Conservation (phyloP, 2,888 invertebrate genomes). For the Sthenelais limicola region DNA sequence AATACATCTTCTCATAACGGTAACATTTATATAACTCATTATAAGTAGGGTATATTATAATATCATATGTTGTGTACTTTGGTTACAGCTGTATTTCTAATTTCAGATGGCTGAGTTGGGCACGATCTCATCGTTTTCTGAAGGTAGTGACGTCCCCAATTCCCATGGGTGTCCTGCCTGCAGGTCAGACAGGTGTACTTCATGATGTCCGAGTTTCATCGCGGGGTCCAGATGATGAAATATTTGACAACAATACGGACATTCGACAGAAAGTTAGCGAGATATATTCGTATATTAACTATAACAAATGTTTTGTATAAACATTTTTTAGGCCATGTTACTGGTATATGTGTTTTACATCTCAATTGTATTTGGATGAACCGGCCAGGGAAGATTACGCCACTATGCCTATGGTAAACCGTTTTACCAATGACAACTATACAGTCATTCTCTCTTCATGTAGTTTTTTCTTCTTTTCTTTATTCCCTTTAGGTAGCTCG, state of each 20-base stretch:
- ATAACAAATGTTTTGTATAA: background rate
- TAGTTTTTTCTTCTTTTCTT: slow-evolving; percentile 4
- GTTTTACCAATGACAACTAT: too few species aligned
- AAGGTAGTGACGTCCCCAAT: slow-evolving; percentile 60
- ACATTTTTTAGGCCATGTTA: background rate
- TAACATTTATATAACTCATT: too few species aligned
- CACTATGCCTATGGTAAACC: background rate
- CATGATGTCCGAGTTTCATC: slow-evolving; percentile 64
- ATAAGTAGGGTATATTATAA: too few species aligned
- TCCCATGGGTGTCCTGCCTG: slow-evolving; percentile 62
- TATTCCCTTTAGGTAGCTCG: slow-evolving; percentile 67
- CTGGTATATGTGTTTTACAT: background rate
- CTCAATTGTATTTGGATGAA: background rate
- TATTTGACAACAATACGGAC: slow-evolving; percentile 68
- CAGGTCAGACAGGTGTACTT: slow-evolving; percentile 54
- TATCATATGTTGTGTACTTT: too few species aligned
- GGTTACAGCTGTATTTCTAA: background rate
- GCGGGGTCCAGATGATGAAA: slow-evolving; percentile 70
- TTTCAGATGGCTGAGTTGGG: slow-evolving; percentile 67
- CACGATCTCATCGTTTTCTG: slow-evolving; percentile 54
- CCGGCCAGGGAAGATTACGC: background rate
- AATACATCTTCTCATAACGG: too few species aligned
- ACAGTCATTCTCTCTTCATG: too few species aligned
- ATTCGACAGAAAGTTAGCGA: slow-evolving; percentile 68
- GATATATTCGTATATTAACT: background rate